Evolutionary conservation across 2,888 invertebrate species (phyloP).

Genomic region (Junonia oenone): DNA sequence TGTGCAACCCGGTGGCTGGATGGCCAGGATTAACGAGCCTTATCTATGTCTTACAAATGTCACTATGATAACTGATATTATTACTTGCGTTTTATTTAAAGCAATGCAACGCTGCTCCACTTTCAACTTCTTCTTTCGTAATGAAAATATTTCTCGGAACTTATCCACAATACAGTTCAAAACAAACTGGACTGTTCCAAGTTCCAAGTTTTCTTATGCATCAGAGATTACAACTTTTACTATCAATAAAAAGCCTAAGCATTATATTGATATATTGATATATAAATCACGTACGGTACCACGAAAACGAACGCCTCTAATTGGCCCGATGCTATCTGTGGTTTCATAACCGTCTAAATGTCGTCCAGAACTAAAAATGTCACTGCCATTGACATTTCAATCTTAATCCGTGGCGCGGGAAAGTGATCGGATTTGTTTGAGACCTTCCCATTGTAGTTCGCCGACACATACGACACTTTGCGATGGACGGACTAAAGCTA

Average conservation of each 20-base stretch:
- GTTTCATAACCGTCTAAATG: constrained; percentile 66
- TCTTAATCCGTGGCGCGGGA: constrained; percentile 64
- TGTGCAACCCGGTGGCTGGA: constrained; percentile 18
- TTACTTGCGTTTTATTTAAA: neutral
- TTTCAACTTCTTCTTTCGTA: neutral
- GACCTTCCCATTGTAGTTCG: constrained; percentile 28
- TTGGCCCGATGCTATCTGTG: constrained; percentile 66
- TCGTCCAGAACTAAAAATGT: constrained; percentile 74
- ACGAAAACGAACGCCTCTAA: constrained; percentile 50
- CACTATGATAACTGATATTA: neutral
- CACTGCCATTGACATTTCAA: constrained; percentile 72
- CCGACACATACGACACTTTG: constrained; percentile 16
- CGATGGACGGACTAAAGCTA: neutral
- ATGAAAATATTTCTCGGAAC: neutral
- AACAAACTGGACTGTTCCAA: too few species aligned
- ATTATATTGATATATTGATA: constrained; percentile 10
- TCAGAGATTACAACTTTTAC: neutral
- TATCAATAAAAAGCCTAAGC: neutral
- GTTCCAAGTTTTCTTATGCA: neutral
- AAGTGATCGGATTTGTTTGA: constrained; percentile 58
- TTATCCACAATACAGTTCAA: too few species aligned
- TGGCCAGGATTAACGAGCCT: neutral
- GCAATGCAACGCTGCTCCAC: neutral
- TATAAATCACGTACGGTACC: constrained; percentile 23
- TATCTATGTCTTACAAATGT: neutral